Evolutionary conservation across 2,888 invertebrate genomes (phyloP).

Genomic region (Corbicula japonica): DNA sequence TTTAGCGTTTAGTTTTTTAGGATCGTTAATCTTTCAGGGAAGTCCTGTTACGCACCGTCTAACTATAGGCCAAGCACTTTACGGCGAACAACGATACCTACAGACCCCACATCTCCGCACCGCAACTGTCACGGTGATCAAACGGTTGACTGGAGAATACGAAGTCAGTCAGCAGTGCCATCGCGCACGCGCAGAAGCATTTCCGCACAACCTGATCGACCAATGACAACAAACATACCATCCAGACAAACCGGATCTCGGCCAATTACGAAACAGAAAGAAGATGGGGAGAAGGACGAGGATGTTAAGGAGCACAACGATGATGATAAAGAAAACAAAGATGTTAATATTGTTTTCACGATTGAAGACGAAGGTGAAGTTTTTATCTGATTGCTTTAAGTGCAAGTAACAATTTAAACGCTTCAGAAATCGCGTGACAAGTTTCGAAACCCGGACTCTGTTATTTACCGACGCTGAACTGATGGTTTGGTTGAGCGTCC

Average conservation of each 20-base stretch:
- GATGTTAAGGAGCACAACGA: constrained; percentile 26
- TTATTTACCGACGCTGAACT: too few relatives aligned
- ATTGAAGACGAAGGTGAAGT: constrained; percentile 23
- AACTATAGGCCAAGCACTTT: constrained; percentile 67
- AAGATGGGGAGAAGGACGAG: constrained; percentile 3
- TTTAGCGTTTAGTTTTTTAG: too few relatives aligned
- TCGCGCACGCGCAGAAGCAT: constrained; percentile 23
- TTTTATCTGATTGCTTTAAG: too few relatives aligned
- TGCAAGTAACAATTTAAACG: too few relatives aligned
- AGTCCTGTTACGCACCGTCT: constrained; percentile 72
- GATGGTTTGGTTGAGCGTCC: too few relatives aligned
- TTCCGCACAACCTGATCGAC: constrained; percentile 28
- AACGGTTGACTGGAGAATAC: constrained; percentile 33
- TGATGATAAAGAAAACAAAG: constrained; percentile 37
- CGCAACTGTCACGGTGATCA: constrained; percentile 28
- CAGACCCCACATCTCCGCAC: constrained; percentile 30
- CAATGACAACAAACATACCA: constrained; percentile 40
- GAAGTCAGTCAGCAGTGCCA: constrained; percentile 55
- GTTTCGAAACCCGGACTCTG: too few relatives aligned
- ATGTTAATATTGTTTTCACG: constrained; percentile 46
- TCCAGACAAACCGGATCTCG: constrained; percentile 13
- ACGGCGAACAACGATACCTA: constrained; percentile 37
- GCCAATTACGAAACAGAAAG: neutral
- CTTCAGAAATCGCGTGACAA: too few relatives aligned
- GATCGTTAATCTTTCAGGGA: constrained; percentile 70